Evolutionary conservation across 2,888 invertebrate genomes (phyloP), one percentile per base, ranked within the genome.

Genomic region (Drosophila helvetica): DNA sequence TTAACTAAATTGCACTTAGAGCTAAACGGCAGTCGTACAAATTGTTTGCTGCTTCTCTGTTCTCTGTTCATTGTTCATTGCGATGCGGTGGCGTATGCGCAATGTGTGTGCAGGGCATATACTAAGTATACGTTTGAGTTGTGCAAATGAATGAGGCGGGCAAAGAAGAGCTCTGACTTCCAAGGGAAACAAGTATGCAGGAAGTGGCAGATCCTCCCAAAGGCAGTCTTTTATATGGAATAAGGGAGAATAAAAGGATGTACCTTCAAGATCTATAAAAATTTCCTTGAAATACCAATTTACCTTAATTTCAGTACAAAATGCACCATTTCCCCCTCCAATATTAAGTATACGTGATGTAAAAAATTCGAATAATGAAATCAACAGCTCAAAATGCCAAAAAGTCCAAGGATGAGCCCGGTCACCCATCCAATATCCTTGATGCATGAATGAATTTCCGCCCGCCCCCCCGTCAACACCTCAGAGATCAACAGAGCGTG

Each of bases 1-100:
- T 82, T 84, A 81, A 87, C 82, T 84, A 84, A 82, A 82, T 86
- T 84, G 87, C 81, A 77, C 74, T 78, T 73, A 75, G 74, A 78
- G 63, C 57, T 42, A 51, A 63, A 43, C 42, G 43, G 19, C 17
- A 56, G 64, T n/a, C 46, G 46, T 56, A 52, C 75, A 78, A 83
- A 77, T 77, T 80, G 80, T 55, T 56, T 48, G 75, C 9, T n/a
- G n/a, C 38, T 33, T 12, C 45, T 17, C 25, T 18, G 19, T 4
- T 17, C 25, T 12, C 19, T 2, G 3, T 15, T 15, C 38, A n/a
- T n/a, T 38, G 38, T 38, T 38, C 38, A 38, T 38, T 38, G 38
- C 7, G 38, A 38, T 38, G 17, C 9, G 59, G 15, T 61, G 56
- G 73, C 71, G 78, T 77, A 73, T 83, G 80, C 73, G 84, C 64